Evolutionary conservation across 2,113 vertebrate genomes (phyloP), one percentile per base, ranked within the genome.

Genomic region (Dinomys branickii): DNA sequence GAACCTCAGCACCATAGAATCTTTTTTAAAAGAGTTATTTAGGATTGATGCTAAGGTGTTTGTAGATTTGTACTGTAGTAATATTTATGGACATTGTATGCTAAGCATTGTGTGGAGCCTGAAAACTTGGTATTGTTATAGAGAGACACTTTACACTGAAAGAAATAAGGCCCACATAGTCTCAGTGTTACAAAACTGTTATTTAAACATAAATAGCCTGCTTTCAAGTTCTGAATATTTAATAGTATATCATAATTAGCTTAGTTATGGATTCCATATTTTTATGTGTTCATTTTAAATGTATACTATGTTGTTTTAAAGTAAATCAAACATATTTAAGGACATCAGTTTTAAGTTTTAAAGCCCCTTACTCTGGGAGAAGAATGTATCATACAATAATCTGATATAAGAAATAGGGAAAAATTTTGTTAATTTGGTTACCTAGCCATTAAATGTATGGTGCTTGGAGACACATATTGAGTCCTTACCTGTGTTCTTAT

Each of bases 81-180:
- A 38, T 0, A 0, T 56, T 50, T 58, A 1, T 16, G 63, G 67
- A 41, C 13, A 16, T 33, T 35, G 0, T 10, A 2, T 22, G 12
- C 59, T 73, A 5, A 56, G 35, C 17, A 3, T 47, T 0, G 2
- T 17, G 33, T 71, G 44, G 28, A 26, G 20, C 6, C 58, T 13
- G 17, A 5, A 1, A 41, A 20, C 24, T 13, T 19, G 41, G 1
- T 11, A 0, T 59, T 44, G 1, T 28, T 0, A 11, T 7, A 61
- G 78, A 59, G 44, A 54, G 65, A 56, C 3, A 0, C 26, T 94
- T 84, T 30, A 4, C 33, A 19, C 12, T 3, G 13, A 2, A 44
- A 54, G n/a, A 44, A 26, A 13, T 0, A 6, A 38, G 63, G 63
- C 30, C 22, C 59, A 7, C 16, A 10, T 12, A 22, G 14, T 17